phyloP scores from a whole-genome alignment of 2,113 vertebrate species.

The Anhinga anhinga region DNA sequence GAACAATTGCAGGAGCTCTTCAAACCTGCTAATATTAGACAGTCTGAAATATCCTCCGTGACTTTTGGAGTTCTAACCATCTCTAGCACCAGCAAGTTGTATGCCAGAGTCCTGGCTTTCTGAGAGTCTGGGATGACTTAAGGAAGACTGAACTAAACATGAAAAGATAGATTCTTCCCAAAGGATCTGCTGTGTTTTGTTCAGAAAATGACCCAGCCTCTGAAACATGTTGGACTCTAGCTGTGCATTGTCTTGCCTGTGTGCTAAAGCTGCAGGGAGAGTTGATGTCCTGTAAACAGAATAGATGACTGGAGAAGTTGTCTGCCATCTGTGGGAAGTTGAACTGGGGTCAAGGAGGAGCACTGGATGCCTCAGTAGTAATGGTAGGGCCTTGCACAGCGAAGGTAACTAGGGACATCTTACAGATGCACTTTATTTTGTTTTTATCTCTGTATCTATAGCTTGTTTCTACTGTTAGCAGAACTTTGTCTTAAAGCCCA shows the following conservation, averaged over 20 bases:
- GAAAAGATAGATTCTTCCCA: neutral
- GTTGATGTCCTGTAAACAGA: neutral
- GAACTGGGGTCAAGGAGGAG: neutral
- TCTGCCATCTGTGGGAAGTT: conserved; percentile 25
- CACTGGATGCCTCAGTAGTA: conserved; percentile 61
- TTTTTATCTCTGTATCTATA: conserved; percentile 64
- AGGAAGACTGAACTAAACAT: neutral
- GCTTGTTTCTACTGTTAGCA: conserved; percentile 62
- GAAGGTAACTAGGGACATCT: conserved; percentile 65
- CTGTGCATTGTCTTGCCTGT: conserved; percentile 14
- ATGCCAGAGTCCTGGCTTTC: neutral
- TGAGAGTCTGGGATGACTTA: neutral
- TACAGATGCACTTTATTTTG: conserved; percentile 80
- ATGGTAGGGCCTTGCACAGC: conserved; percentile 63
- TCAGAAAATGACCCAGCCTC: neutral
- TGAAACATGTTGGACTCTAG: conserved; percentile 19
- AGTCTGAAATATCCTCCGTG: neutral
- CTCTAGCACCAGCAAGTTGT: conserved; percentile 16
- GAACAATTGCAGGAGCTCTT: conserved; percentile 16
- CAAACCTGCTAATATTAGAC: neutral
- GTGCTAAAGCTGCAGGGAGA: conserved; percentile 46
- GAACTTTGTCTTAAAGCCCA: conserved; percentile 48
- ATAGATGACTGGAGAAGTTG: conserved; percentile 39
- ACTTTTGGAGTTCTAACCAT: neutral
- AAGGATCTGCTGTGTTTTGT: neutral